These are phyloP conservation scores for Ypsolopha sequella DNA, from an alignment of 2,888 invertebrate genomes.

Conservation along the genomic window DNA sequence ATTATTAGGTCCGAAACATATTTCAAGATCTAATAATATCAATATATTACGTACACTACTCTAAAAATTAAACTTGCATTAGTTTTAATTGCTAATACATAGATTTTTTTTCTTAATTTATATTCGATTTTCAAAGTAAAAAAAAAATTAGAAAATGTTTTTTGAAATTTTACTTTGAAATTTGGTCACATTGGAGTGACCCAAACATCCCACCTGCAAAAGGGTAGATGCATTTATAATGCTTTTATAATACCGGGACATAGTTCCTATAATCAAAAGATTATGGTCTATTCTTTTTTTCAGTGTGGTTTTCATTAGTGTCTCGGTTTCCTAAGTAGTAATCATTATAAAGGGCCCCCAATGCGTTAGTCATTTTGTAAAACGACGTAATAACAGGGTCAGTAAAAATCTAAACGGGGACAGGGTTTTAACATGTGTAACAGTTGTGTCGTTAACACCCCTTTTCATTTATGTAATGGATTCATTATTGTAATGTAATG, in stretches of 20 bases:
- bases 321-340: conserved; percentile 17
- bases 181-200: neutral
- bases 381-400: conserved; percentile 50
- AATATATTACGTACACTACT: no score
- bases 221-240: conserved; percentile 64
- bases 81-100: no score
- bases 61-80: no score
- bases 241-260: conserved; percentile 46
- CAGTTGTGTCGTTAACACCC: conserved; percentile 9
- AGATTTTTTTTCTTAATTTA: no score
- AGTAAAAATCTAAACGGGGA: conserved; percentile 3
- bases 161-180: no score
- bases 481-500: conserved; percentile 1
- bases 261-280: conserved; percentile 53
- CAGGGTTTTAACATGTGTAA: conserved; percentile 1
- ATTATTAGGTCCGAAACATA: no score
- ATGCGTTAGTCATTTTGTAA: conserved; percentile 35
- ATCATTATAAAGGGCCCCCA: conserved; percentile 39
- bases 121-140: no score
- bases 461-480: neutral
- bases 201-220: conserved; percentile 36
- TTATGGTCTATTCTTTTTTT: conserved; percentile 57
- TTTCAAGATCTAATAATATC: no score
- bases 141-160: no score
- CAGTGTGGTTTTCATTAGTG: conserved; percentile 60